Conservation (phyloP, 2,797 vertebrate species). For the Glyptemys insculpta region DNA sequence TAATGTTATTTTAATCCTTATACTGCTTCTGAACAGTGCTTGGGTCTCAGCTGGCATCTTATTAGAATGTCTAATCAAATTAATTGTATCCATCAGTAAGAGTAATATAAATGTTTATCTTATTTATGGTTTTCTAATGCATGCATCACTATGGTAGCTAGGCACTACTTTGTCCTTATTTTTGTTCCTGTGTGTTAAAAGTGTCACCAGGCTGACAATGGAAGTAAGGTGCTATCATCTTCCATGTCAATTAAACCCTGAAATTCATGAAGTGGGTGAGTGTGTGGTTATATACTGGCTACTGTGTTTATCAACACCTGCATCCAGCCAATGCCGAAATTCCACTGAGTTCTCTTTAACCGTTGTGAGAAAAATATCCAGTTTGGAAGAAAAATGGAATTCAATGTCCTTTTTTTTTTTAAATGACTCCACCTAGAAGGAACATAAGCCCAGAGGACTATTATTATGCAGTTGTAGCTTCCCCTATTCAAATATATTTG, state of each 20-base stretch:
- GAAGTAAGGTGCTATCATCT: background rate
- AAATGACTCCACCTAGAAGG: accelerated
- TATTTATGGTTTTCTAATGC: background rate
- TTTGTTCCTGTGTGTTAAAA: background rate
- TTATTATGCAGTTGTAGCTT: background rate
- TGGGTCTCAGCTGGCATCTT: conserved; percentile 60
- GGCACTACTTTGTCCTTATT: background rate
- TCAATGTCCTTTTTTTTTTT: background rate
- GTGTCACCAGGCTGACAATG: accelerated
- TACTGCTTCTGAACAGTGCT: conserved; percentile 49
- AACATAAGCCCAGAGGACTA: background rate
- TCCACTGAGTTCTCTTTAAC: background rate
- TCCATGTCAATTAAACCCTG: background rate
- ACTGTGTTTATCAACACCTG: background rate
- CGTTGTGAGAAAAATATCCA: background rate
- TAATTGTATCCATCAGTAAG: conserved; percentile 53
- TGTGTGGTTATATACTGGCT: background rate
- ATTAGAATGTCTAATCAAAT: conserved; percentile 70
- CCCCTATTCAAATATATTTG: background rate
- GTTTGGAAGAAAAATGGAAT: background rate
- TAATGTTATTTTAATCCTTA: conserved; percentile 70
- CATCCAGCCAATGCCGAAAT: background rate
- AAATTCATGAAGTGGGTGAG: accelerated
- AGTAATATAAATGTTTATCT: conserved; percentile 61
- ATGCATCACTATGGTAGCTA: background rate